Base-by-base conservation (phyloP, 2,113 vertebrate genomes). In the Charina bottae region DNA sequence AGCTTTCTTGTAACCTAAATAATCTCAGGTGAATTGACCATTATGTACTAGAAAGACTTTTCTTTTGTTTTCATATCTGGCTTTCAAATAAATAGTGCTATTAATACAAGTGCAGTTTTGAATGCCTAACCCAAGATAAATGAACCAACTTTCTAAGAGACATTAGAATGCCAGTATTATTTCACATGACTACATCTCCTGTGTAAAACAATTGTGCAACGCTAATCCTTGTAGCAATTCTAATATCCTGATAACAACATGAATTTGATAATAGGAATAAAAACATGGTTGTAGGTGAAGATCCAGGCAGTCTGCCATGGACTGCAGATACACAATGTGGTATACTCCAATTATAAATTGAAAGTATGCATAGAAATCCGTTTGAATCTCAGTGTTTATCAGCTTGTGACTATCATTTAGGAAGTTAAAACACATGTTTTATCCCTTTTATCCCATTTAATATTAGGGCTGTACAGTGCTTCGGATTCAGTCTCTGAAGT, bases 71-170 rank as follows among this genome's bases (percentile, higher is more conserved):
- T 83, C 83, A n/a, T 72, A 33, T 92, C 15, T 72, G n/a, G 88
- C 87, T 92, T 92, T 89, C 89, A 92, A 84, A 84, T 53, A 62
- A 24, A 89, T 54, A 58, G 15, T 64, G 19, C 28, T 84, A 24
- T 58, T n/a, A 62, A 64, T 12, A 6, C 26, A 86, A 62, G 53
- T 60, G 42, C 17, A 84, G 6, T n/a, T 64, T n/a, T 58, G 37
- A 42, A 37, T 55, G 10, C 54, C 62, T 68, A 13, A 68, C 28
- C 26, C 72, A 59, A 54, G 10, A 6, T 33, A 21, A 90, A 49
- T 85, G 37, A 28, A 28, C 11, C 24, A 33, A 46, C 9, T 85
- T 85, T 85, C 26, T 2, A 21, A 85, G 58, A 13, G 10, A 7
- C 28, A 33, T 64, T n/a, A 58, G 19, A 62, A 86, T n/a, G 8